A percentile compares a stretch with the other conserved stretches of the same genome.
These are phyloP conservation scores for Drosophila nr. fundita DNA, from an alignment of 2,888 invertebrate species.

Conservation along the genomic window DNA sequence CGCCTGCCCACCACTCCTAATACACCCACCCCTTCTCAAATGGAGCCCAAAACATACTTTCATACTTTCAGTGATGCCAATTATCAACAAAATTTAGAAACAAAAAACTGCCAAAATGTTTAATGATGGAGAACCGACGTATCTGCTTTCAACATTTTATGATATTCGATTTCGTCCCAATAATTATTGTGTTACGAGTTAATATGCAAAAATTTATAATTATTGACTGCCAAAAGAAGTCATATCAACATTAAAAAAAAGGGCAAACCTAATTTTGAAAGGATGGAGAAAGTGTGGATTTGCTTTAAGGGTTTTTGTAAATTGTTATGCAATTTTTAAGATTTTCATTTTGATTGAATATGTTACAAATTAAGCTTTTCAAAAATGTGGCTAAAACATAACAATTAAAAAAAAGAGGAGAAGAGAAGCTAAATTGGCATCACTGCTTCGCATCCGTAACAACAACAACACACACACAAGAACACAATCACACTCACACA, in stretches of 20 bases:
- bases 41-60: conserved; percentile 38
- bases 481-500: conserved; percentile 14
- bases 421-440: neutral
- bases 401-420: neutral
- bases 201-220: neutral
- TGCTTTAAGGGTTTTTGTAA: neutral
- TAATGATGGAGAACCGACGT: neutral
- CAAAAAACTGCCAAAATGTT: neutral
- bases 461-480: conserved; percentile 30
- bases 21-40: conserved; percentile 9
- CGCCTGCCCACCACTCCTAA: conserved; percentile 29
- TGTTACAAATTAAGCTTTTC: neutral
- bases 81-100: neutral
- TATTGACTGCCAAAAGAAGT: neutral
- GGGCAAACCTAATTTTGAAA: neutral
- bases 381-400: neutral
- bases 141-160: neutral
- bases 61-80: neutral
- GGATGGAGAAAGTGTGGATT: neutral
- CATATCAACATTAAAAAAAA: neutral
- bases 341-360: neutral
- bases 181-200: neutral
- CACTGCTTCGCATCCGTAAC: conserved; percentile 3
- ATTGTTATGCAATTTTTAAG: neutral
- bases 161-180: neutral